Evolutionary conservation across 1,140 invertebrate species (phyloP), one percentile per base, ranked within the genome.

Genomic region (Leguminivora glycinivorella): DNA sequence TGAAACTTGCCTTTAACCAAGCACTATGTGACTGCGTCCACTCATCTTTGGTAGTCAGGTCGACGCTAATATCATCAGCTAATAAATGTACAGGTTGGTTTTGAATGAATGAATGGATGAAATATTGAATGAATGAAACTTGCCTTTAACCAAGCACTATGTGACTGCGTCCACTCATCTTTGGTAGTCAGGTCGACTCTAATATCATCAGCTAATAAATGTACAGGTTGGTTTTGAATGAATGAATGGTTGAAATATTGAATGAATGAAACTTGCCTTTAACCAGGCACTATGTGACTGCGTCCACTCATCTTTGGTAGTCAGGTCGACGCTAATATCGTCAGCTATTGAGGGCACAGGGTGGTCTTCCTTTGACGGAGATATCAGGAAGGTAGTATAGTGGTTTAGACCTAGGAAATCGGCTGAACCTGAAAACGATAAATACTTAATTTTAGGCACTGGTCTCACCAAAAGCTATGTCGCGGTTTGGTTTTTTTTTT

Each of bases 381-480:
- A 52, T 1, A 77, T 70, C 25, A 92, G 74, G 17, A 81, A 83
- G 2, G 92, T 92, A 0, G 93, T 93, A 70, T 95, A 95, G 26
- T 93, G 88, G 70, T 94, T 94, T 12, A 95, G 81, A 31, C 93
- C 94, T 1, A 52, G 47, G 47, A 52, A 52, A n/a, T 52, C 47
- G 1, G 91, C 85, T 26, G 93, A 92, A n/a, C 94, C 94, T 87
- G 70, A 0, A 73, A 70, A 40, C 22, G 5, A 38, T 38, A 38
- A 9, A 38, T 38, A 3, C 14, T 4, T 31, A 31, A 31, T 31
- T 31, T 6, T n/a, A n/a, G n/a, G n/a, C n/a, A n/a, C n/a, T n/a
- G n/a, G n/a, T n/a, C n/a, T n/a, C n/a, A n/a, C n/a, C n/a, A n/a
- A n/a, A n/a, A n/a, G n/a, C n/a, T n/a, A n/a, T n/a, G n/a, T n/a